Conservation (phyloP, 53 echinoderm and acorn worm genomes). For the Crossaster papposus region DNA sequence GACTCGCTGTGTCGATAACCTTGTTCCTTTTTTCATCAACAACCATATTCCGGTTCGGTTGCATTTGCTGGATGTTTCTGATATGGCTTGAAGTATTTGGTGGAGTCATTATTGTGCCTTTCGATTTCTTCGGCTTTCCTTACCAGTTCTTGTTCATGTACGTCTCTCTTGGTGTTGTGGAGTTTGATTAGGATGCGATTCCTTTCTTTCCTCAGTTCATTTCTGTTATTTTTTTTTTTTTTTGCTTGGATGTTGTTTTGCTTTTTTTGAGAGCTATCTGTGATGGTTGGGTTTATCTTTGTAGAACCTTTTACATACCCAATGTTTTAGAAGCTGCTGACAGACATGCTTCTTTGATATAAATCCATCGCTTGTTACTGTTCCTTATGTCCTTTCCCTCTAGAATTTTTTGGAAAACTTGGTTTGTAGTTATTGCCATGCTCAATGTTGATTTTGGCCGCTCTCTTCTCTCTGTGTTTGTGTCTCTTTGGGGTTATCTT, state of each 20-base stretch:
- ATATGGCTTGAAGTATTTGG: neutral
- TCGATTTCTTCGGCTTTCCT: neutral
- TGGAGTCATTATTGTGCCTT: neutral
- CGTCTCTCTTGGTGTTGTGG: neutral
- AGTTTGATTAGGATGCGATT: neutral
- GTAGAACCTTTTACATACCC: too few relatives aligned
- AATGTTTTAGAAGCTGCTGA: too few relatives aligned
- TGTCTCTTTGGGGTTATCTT: too few relatives aligned
- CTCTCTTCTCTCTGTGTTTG: too few relatives aligned
- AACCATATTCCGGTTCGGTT: neutral
- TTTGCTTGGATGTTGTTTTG: neutral
- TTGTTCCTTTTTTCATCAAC: neutral
- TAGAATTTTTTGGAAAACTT: too few relatives aligned
- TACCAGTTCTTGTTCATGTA: neutral
- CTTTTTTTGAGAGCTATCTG: too few relatives aligned
- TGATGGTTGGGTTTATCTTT: too few relatives aligned
- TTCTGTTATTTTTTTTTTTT: neutral
- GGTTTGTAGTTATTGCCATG: too few relatives aligned
- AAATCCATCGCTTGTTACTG: too few relatives aligned
- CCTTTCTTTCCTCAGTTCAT: neutral
- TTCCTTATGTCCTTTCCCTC: too few relatives aligned
- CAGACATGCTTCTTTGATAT: too few relatives aligned
- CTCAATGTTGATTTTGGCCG: too few relatives aligned
- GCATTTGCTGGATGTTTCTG: neutral
- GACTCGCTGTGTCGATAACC: neutral